A percentile compares a stretch with the other conserved stretches of the same genome.
Evolutionary conservation across 1,140 invertebrate species (phyloP).

Genomic region (Helicoverpa armigera): DNA sequence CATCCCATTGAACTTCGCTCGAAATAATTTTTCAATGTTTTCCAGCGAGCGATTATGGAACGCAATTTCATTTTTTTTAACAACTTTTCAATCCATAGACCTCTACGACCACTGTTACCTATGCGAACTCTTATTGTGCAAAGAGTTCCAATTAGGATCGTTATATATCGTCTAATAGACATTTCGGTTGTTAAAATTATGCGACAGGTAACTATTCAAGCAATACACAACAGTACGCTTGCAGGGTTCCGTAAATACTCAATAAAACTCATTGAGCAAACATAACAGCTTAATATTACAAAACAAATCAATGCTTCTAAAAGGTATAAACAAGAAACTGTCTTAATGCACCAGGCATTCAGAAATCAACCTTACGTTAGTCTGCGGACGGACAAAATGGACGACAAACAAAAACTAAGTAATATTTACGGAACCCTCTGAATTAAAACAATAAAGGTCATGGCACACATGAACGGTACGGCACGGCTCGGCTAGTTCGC

Average conservation of each 20-base stretch:
- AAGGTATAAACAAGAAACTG: constrained; percentile 32
- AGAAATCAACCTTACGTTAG: constrained; percentile 24
- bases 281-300: constrained; percentile 23
- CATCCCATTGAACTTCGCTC: constrained; percentile 13
- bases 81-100: neutral
- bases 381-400: constrained; percentile 49
- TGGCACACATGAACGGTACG: too few species aligned
- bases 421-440: constrained; percentile 46
- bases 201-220: constrained; percentile 11
- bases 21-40: neutral
- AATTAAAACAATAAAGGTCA: constrained; percentile 2
- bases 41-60: constrained; percentile 33
- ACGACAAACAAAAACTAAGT: constrained; percentile 46
- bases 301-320: neutral
- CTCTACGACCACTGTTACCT: neutral
- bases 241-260: constrained; percentile 42
- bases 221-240: constrained; percentile 25
- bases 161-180: neutral
- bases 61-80: constrained; percentile 8
- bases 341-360: constrained; percentile 43
- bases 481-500: too few species aligned
- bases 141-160: too few species aligned
- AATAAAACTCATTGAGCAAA: constrained; percentile 42
- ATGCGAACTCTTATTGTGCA: neutral
- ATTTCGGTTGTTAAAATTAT: constrained; percentile 16